phyloP scores from a whole-genome alignment of 2,797 vertebrate genomes.

The Scyliorhinus canicula region DNA sequence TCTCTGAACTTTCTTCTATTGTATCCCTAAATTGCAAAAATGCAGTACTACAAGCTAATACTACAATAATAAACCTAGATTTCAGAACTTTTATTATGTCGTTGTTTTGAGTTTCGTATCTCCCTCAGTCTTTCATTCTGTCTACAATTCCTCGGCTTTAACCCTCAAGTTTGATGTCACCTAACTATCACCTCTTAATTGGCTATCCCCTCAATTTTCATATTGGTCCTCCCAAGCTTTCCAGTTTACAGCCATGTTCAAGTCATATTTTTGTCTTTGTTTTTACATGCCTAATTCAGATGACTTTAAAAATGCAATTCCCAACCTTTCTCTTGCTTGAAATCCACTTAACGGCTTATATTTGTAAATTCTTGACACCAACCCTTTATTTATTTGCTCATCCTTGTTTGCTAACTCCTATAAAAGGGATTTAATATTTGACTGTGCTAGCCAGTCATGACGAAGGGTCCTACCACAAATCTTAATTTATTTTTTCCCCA shows the following conservation, averaged over 20 bases:
- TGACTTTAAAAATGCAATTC: not conserved
- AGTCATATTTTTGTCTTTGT: not conserved
- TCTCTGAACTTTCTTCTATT: not conserved
- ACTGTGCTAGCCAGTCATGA: not conserved
- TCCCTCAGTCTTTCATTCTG: not conserved
- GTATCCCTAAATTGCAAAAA: not conserved
- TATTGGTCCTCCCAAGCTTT: not conserved
- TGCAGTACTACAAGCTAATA: not conserved
- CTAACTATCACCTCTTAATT: not conserved
- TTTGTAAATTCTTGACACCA: not conserved
- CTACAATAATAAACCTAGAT: not conserved
- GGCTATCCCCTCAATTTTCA: not conserved
- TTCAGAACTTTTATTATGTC: not conserved
- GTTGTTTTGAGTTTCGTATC: not conserved
- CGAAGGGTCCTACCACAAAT: not conserved
- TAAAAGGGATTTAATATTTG: not conserved
- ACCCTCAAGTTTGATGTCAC: not conserved
- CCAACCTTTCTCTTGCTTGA: not conserved
- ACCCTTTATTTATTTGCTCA: not conserved
- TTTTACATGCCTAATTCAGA: not conserved
- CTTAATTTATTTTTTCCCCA: not conserved
- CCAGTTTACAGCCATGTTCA: not conserved
- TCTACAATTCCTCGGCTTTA: not conserved
- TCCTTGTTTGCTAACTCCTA: not conserved
- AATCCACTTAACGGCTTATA: not conserved